These are phyloP conservation scores for Toxonevra muliebris DNA, from an alignment of 2,888 invertebrate genomes.

Conservation along the genomic window DNA sequence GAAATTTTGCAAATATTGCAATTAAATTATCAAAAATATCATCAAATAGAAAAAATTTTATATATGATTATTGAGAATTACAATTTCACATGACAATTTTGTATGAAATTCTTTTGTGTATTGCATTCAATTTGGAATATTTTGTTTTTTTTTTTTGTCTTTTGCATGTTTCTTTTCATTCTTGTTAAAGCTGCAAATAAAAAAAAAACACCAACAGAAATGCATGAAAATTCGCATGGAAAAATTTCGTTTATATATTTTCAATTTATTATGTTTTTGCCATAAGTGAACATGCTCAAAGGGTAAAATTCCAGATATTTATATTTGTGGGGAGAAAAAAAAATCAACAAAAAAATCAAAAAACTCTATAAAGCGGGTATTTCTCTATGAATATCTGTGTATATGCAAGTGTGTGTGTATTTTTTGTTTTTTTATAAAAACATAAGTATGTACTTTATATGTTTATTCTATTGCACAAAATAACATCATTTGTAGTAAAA, in stretches of 20 bases:
- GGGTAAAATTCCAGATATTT: neutral
- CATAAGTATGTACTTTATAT: conserved; percentile 36
- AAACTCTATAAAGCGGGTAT: neutral
- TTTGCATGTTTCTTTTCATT: no score
- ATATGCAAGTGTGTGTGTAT: neutral
- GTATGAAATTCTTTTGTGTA: conserved; percentile 1
- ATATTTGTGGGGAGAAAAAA: neutral
- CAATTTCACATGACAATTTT: conserved; percentile 7
- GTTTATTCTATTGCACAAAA: conserved; percentile 1
- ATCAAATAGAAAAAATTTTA: no score
- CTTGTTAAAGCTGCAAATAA: neutral
- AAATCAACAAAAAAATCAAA: neutral
- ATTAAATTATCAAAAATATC: no score
- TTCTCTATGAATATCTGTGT: neutral
- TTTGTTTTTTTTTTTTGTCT: no score
- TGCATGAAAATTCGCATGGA: conserved; percentile 33
- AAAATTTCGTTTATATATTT: conserved; percentile 7
- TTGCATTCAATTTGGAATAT: neutral
- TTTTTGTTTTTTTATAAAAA: conserved; percentile 52
- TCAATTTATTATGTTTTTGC: neutral
- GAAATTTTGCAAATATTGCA: no score
- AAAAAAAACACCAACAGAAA: conserved; percentile 33
- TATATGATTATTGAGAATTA: no score
- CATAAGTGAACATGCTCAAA: neutral
- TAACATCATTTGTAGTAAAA: neutral